Conservation (phyloP, 2,797 vertebrate species). For the Ibycter americanus region DNA sequence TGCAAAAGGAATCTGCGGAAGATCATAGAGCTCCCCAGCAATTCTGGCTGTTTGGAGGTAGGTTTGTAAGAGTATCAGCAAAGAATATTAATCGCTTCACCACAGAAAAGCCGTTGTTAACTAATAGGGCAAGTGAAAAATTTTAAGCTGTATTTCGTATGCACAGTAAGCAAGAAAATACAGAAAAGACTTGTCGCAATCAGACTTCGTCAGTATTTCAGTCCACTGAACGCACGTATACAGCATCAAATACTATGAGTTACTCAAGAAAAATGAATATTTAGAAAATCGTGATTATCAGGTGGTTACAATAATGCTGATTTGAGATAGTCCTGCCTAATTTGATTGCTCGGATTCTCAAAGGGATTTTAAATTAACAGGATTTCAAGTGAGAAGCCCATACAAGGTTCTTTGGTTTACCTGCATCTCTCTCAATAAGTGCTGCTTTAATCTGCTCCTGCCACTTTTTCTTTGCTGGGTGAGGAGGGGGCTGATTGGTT, state of each 20-base stretch:
- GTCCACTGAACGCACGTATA: not conserved
- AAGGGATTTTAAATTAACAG: not conserved
- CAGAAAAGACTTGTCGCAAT: not conserved
- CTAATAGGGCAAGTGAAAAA: not conserved
- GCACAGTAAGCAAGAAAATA: not conserved
- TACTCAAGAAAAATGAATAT: not conserved
- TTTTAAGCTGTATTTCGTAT: not conserved
- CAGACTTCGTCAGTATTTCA: not conserved
- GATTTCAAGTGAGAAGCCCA: not conserved
- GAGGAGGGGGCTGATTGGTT: not conserved
- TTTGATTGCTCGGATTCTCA: not conserved
- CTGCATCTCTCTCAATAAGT: not conserved
- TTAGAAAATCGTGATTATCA: not conserved
- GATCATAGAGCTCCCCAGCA: not conserved
- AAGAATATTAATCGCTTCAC: not conserved
- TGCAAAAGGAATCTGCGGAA: not conserved
- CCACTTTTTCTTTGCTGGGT: not conserved
- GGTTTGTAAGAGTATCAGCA: not conserved
- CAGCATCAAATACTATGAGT: not conserved
- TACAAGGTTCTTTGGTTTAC: not conserved
- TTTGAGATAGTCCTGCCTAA: not conserved
- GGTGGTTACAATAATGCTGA: not conserved
- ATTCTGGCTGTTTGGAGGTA: not conserved
- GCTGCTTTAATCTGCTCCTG: not conserved
- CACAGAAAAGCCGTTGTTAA: not conserved